Evolutionary conservation across 2,113 vertebrate species (phyloP).

Genomic region (Myrmecophaga tridactyla): DNA sequence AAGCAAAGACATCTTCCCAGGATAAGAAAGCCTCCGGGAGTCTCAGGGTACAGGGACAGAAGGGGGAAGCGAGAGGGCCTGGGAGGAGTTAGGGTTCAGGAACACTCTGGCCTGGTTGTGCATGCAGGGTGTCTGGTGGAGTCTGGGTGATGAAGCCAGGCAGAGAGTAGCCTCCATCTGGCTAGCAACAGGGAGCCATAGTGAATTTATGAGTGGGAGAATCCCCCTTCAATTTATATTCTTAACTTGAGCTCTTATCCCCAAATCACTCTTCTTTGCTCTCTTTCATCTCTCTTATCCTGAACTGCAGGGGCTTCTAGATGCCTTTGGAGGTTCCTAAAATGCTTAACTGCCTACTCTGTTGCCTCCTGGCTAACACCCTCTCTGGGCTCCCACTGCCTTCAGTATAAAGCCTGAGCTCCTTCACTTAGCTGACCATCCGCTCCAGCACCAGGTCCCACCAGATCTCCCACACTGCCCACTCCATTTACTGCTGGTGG

Average conservation of each 20-base stretch:
- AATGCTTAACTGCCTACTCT: neutral
- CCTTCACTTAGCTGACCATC: neutral
- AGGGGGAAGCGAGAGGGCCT: neutral
- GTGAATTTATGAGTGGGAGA: neutral
- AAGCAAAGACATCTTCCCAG: neutral
- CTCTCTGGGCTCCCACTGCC: neutral
- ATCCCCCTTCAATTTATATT: neutral
- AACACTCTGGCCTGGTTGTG: neutral
- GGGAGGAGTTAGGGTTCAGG: neutral
- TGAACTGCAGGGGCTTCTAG: neutral
- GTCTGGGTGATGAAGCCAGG: neutral
- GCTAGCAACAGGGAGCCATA: neutral
- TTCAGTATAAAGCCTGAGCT: neutral
- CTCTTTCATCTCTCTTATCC: neutral
- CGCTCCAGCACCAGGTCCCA: no score
- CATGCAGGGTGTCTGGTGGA: neutral
- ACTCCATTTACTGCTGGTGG: neutral
- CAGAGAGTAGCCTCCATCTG: neutral
- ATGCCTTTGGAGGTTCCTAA: neutral
- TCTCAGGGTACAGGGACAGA: neutral
- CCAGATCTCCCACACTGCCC: rapidly evolving
- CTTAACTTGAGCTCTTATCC: neutral
- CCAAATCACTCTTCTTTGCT: neutral
- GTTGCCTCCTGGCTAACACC: neutral
- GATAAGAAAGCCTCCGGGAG: neutral